Evolutionary conservation across 1,140 invertebrate genomes (phyloP), one percentile per base, ranked within the genome.

Genomic region (Pissodes strobi): DNA sequence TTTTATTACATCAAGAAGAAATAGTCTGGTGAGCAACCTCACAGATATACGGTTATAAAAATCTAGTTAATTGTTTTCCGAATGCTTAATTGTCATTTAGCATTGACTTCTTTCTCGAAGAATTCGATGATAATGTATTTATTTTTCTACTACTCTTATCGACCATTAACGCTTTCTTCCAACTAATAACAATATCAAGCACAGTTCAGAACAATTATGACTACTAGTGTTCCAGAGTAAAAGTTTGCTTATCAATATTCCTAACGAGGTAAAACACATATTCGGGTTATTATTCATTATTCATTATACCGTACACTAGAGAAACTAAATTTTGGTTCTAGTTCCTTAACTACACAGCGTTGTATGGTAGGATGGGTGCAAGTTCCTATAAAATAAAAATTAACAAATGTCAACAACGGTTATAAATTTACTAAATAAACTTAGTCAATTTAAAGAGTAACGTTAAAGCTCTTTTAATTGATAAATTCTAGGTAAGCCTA

Each of bases 311-410:
- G n/a, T 53, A 53, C 25, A 62, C 38, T 53, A 62, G 8, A 53
- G n/a, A 53, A 53, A 25, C n/a, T 43, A 51, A 18, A 45, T 53
- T 51, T 39, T 58, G 34, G 48, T 45, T 68, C 51, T 68, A 68
- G 37, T 15, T 49, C 66, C 69, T 51, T 58, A 64, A 67, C 69
- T 69, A 69, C 60, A 68, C 72, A 72, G 71, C 71, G 66, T 73
- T 66, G 63, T 70, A 72, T 71, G 72, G 72, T 76, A 76, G 75
- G 74, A 75, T 76, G 75, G 75, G 75, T 76, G 75, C 72, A 67
- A 62, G 62, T 74, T 76, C 74, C 74, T 76, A 74, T 53, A 76
- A 76, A 72, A 69, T 45, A 55, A 51, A 57, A 52, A 52, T 25
- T n/a, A 37, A 48, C 12, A 1, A 9, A 18, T 45, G 49, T 52